These are phyloP conservation scores for Cygnus buccinator DNA, from an alignment of 2,113 vertebrate species.

Conservation along the genomic window DNA sequence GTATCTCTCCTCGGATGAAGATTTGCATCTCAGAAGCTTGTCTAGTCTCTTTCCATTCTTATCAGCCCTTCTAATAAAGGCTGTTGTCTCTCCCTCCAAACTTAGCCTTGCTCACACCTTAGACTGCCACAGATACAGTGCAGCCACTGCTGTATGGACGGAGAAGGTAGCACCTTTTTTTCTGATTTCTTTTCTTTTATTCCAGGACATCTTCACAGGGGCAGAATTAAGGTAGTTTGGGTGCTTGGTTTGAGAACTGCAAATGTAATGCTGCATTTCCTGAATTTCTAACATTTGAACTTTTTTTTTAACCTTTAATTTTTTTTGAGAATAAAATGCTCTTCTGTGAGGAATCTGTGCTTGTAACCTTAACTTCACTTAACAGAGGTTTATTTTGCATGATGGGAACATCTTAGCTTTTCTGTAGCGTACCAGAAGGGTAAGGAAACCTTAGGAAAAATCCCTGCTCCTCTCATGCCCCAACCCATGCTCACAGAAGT, in stretches of 20 bases:
- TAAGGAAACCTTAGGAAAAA: background rate
- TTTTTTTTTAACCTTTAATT: constrained; percentile 16
- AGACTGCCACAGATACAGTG: background rate
- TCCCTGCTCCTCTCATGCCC: background rate
- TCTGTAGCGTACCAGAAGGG: background rate
- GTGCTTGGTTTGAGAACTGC: constrained; percentile 61
- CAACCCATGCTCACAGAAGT: rapidly evolving
- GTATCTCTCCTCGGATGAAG: background rate
- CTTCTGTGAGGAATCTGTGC: background rate
- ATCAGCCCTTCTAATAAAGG: background rate
- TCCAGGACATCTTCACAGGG: constrained; percentile 47
- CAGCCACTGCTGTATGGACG: background rate
- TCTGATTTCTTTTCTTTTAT: constrained; percentile 50
- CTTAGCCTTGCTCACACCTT: background rate
- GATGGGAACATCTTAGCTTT: background rate
- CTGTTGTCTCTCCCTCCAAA: background rate
- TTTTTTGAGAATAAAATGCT: constrained; percentile 26
- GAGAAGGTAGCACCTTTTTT: constrained; percentile 29
- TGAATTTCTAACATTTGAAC: constrained; percentile 25
- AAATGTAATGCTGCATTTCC: constrained; percentile 7
- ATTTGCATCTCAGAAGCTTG: background rate
- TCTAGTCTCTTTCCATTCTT: background rate
- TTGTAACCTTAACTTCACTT: constrained; percentile 52
- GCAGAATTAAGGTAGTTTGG: constrained; percentile 71
- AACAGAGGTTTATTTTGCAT: constrained; percentile 57